Conservation (phyloP, 1,140 invertebrate genomes). For the Bombus confusus region DNA sequence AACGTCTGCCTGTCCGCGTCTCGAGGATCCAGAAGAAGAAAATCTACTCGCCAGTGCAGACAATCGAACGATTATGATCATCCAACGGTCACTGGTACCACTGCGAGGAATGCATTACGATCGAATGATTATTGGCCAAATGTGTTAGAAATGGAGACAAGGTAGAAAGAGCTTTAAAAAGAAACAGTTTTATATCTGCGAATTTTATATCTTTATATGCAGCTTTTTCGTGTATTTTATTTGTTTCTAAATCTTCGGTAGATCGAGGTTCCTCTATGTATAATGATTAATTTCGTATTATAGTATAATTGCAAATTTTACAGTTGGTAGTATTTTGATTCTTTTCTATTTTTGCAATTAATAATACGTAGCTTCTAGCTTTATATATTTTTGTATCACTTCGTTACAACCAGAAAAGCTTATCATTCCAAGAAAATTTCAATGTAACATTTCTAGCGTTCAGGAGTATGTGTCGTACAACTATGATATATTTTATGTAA, state of each 20-base stretch:
- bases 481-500: not conserved
- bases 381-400: no score
- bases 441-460: not conserved
- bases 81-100: not conserved
- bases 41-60: slow-evolving; percentile 4
- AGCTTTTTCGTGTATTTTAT: not conserved
- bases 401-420: no score
- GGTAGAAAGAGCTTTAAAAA: not conserved
- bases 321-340: not conserved
- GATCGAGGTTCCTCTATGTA: not conserved
- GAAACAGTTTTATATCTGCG: not conserved
- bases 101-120: slow-evolving; percentile 9
- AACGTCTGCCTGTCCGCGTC: slow-evolving; percentile 41
- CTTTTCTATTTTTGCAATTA: not conserved
- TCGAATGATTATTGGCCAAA: slow-evolving; percentile 19
- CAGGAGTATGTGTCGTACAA: not conserved
- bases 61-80: slow-evolving; percentile 8
- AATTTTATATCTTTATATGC: no score
- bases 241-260: not conserved
- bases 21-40: slow-evolving; percentile 4
- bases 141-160: not conserved
- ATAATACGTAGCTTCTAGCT: no score
- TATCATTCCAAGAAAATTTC: not conserved
- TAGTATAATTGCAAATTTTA: not conserved
- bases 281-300: not conserved